A percentile compares a stretch with the other conserved stretches of the same genome.
Evolutionary conservation across 1,140 invertebrate genomes (phyloP).

Genomic region (Chymomyza costata): DNA sequence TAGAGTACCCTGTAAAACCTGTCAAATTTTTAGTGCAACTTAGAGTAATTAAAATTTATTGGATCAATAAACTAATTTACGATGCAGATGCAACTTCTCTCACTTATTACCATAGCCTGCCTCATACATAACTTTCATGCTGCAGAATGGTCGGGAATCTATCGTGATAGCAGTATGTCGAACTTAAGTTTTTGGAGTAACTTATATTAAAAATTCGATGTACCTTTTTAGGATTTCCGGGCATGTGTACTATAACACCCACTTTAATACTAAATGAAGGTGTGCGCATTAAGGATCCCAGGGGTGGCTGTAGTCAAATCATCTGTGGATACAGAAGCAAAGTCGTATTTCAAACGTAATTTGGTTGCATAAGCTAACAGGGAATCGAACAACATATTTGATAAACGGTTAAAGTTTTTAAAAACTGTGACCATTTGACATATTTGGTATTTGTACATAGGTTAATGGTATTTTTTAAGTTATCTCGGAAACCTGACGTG

Average conservation of each 20-base stretch:
- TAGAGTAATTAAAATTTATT: neutral
- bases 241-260: slow-evolving; percentile 38
- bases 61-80: neutral
- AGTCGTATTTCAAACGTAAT: slow-evolving; percentile 35
- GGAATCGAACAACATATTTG: too few species aligned
- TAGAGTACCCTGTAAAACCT: neutral
- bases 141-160: slow-evolving; percentile 25
- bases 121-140: slow-evolving; percentile 2
- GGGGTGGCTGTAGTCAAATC: slow-evolving; percentile 43
- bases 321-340: slow-evolving; percentile 33
- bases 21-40: neutral
- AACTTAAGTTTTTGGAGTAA: neutral
- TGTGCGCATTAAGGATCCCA: slow-evolving; percentile 45
- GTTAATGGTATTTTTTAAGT: too few species aligned
- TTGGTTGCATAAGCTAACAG: neutral
- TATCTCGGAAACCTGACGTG: too few species aligned
- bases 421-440: too few species aligned
- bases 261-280: slow-evolving; percentile 35
- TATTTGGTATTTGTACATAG: too few species aligned
- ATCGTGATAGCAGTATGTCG: slow-evolving; percentile 29
- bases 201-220: neutral
- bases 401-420: too few species aligned
- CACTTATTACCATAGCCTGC: neutral
- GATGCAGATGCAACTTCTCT: neutral
- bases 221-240: slow-evolving; percentile 31